Base-by-base conservation (phyloP, 1,140 invertebrate genomes). In the Kradibia gibbosae region DNA sequence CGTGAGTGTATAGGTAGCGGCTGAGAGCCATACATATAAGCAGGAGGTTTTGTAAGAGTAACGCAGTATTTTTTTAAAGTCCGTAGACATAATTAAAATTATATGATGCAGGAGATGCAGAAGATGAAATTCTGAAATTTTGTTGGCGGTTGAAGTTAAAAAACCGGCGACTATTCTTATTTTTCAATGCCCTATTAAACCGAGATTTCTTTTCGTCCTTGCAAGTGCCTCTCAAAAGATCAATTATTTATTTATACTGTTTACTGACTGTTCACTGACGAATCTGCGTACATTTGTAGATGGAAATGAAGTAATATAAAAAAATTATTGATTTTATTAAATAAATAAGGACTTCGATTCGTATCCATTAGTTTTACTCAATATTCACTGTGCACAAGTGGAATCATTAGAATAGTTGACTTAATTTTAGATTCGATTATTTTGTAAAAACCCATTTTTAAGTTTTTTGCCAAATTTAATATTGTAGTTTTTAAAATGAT, bases 71-170 rank as follows among this genome's bases (percentile, higher is more conserved):
- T 84, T 85, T 85, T 81, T 80, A 81, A 82, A 72, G 84, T 53
- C 60, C 77, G 45, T 45, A 71, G 42, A 72, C 45, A 81, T 83
- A 84, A 85, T 85, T 85, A 85, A 85, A 85, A 81, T 85, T 84
- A 84, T 75, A 75, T 48, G 79, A 76, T 70, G 72, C 25, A 13
- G 39, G 25, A 17, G 36, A 42, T 28, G 36, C 3, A 36, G 73
- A 25, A 7, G 55, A 67, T 39, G 34, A 67, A 34, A 67, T 36
- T 22, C 82, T 83, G 83, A 85, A 86, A 86, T 85, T 85, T 17
- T 86, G 70, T 62, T 55, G 36, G 57, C 67, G 75, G 48, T 42
- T 36, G 31, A 22, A 60, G 74, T n/a, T 3, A 22, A 17, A 73
- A 17, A 34, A 45, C 55, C 50, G 55, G 34, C 20, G 31, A 17